Percentiles rank a stretch among this genome's conserved stretches.
These are phyloP conservation scores for Teleiodes luculella DNA, from an alignment of 2,888 invertebrate genomes.

Conservation along the genomic window DNA sequence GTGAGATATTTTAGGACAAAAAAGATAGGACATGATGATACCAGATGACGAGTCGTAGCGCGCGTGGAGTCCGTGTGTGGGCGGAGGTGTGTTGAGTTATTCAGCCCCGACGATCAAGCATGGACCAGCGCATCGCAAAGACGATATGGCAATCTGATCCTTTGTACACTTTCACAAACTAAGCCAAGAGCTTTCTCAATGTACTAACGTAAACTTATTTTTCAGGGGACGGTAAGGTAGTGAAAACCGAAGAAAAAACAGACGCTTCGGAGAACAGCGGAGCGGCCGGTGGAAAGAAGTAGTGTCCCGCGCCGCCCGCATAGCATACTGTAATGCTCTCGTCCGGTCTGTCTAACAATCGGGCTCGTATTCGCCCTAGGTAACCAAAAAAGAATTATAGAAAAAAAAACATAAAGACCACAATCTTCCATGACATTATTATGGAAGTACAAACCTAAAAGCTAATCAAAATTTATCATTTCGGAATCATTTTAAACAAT, in stretches of 20 bases:
- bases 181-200: not conserved
- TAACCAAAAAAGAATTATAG: not conserved
- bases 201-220: not conserved
- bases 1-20: no score
- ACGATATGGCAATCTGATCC: conserved; percentile 50
- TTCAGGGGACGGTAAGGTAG: conserved; percentile 71
- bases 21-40: conserved; percentile 44
- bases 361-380: not conserved
- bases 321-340: not conserved
- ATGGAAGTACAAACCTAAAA: no score
- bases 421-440: no score
- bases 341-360: not conserved
- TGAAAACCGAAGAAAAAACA: conserved; percentile 71
- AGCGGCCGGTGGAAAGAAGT: conserved; percentile 46
- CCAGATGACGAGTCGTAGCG: conserved; percentile 57
- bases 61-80: conserved; percentile 12
- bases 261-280: conserved; percentile 56
- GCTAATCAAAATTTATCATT: no score
- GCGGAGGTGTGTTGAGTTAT: conserved; percentile 37
- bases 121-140: conserved; percentile 20
- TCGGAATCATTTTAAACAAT: not conserved
- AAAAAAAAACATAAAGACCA: not conserved
- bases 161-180: not conserved
- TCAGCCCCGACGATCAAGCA: conserved; percentile 24
- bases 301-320: conserved; percentile 23